These are phyloP conservation scores for Corvus cornix DNA, from an alignment of 2,113 vertebrate species.

Conservation along the genomic window DNA sequence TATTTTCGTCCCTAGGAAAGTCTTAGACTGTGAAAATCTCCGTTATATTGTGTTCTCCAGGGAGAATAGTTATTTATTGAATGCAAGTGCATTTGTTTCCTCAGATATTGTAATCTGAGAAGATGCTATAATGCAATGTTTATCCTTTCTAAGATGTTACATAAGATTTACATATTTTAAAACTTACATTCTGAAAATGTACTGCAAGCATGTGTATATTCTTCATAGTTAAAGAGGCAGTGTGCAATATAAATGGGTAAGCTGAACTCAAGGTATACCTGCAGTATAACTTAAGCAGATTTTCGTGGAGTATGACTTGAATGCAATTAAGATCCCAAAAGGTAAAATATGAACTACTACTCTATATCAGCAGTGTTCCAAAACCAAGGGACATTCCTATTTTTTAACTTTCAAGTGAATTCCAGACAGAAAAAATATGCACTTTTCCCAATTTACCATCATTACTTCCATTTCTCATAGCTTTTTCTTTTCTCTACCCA, in stretches of 20 bases:
- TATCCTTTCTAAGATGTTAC: background rate
- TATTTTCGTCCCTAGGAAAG: background rate
- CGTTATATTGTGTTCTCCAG: background rate
- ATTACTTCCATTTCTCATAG: background rate
- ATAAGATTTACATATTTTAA: background rate
- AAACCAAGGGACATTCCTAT: background rate
- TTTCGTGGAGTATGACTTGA: background rate
- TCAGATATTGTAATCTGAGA: background rate
- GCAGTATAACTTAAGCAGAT: background rate
- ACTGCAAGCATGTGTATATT: background rate
- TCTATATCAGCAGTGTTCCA: background rate
- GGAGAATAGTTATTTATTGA: background rate
- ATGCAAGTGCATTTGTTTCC: background rate
- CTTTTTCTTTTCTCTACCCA: slow-evolving; percentile 8
- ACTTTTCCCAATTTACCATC: background rate
- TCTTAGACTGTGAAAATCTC: background rate
- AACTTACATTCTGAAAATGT: background rate
- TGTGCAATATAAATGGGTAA: background rate
- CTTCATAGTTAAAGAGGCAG: background rate
- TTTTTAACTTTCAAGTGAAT: background rate
- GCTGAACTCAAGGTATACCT: background rate
- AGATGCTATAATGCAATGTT: background rate
- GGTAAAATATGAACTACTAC: background rate
- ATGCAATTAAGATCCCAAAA: background rate
- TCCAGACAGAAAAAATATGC: background rate